Evolutionary conservation across 2,888 invertebrate species (phyloP), one percentile per base, ranked within the genome.

Genomic region (Drosophila atripex): DNA sequence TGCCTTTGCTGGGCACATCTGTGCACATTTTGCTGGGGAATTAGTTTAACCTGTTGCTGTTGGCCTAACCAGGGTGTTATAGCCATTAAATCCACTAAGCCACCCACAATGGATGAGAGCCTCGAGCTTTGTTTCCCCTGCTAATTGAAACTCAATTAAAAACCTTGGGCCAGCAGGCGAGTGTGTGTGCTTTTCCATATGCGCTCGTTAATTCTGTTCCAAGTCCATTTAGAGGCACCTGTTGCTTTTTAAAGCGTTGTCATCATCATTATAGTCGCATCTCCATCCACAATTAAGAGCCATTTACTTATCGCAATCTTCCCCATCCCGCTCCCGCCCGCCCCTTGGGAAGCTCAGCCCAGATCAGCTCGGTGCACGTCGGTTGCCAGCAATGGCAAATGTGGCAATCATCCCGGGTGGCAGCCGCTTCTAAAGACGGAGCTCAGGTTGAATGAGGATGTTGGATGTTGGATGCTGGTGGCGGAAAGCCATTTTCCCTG

Each of bases 401-500:
- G 60, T 47, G 60, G 60, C 61, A 41, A 57, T 60, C 23, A 38
- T 58, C 43, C 63, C 32, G 25, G 30, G 47, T 41, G 41, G 41
- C 41, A 18, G 57, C 49, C 21, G 28, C 43, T 47, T 14, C 75
- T 72, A 75, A 77, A 45, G 65, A 11, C 35, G 28, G 21, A 45
- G 60, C 54, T 53, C 82, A 75, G 61, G 50, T 63, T 63, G 70
- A 65, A 75, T 32, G 28, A 21, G 39, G 39, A 16, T 35, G 46
- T 30, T 18, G 39, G 39, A 16, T 35, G 46, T 30, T 18, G 18
- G 18, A 16, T 35, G 46, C 39, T 70, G 46, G 63, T 72, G 76
- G 32, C 70, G 70, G 73, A 82, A 82, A 80, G 61, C 73, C 61
- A 71, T 75, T 86, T 75, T 80, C 61, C 75, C 57, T 55, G 70